Percentiles rank a stretch among this genome's conserved stretches.
Evolutionary conservation across 2,113 vertebrate species (phyloP).

Genomic region (Poecile atricapillus): DNA sequence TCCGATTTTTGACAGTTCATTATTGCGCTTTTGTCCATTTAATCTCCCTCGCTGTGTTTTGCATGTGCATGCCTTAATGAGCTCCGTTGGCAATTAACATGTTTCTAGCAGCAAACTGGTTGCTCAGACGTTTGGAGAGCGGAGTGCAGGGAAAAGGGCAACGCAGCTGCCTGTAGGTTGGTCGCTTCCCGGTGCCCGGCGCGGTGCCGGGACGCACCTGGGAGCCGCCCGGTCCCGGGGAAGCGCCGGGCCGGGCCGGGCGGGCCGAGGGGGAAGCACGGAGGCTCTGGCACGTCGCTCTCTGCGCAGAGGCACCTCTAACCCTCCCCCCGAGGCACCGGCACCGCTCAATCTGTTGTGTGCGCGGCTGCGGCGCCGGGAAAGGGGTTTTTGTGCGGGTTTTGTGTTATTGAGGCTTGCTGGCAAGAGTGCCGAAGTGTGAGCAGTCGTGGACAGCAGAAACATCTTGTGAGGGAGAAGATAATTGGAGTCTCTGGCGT

Average conservation of each 20-base stretch:
- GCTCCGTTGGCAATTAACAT: constrained; percentile 95
- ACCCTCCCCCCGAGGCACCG: constrained; percentile 70
- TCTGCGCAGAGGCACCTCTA: constrained; percentile 68
- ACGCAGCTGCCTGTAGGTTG: constrained; percentile 83
- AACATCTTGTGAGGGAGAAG: constrained; percentile 82
- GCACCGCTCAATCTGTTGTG: constrained; percentile 80
- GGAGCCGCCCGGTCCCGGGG: not conserved
- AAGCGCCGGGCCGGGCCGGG: not conserved
- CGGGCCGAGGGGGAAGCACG: not conserved
- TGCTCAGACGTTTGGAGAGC: constrained; percentile 92
- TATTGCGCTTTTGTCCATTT: constrained; percentile 91
- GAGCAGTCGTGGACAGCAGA: constrained; percentile 83
- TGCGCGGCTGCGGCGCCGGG: constrained; percentile 74
- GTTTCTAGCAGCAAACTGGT: constrained; percentile 91
- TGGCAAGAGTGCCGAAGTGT: constrained; percentile 82
- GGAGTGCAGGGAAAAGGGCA: constrained; percentile 94
- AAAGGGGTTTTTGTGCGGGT: constrained; percentile 49
- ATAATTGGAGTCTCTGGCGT: constrained; percentile 81
- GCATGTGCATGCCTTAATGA: constrained; percentile 93
- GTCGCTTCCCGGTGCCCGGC: constrained; percentile 76
- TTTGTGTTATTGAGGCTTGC: constrained; percentile 75
- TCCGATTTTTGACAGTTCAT: constrained; percentile 97
- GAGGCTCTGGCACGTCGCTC: constrained; percentile 56
- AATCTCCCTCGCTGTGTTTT: constrained; percentile 89
- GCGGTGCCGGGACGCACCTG: constrained; percentile 12